Evolutionary conservation across 2,888 invertebrate species (phyloP).

Genomic region (Octodonta nipae): DNA sequence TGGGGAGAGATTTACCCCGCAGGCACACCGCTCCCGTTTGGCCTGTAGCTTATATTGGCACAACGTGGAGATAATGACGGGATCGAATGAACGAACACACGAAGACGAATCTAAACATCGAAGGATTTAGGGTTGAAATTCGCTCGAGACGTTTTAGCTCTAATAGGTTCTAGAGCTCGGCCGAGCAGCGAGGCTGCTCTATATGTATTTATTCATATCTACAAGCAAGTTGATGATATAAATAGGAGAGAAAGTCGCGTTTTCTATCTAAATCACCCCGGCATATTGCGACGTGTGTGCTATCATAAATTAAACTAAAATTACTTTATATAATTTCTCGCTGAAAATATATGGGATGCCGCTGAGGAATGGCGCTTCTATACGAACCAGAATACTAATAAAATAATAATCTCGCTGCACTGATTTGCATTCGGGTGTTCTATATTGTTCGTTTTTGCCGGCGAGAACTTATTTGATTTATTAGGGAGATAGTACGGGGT

Average conservation of each 20-base stretch:
- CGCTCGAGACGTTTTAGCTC: neutral
- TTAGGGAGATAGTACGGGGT: no score
- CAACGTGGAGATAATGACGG: neutral
- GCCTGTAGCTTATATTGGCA: slow-evolving; percentile 15
- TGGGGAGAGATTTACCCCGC: slow-evolving; percentile 15
- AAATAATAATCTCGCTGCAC: neutral
- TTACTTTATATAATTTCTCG: slow-evolving; percentile 21
- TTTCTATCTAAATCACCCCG: slow-evolving; percentile 34
- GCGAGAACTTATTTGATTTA: neutral
- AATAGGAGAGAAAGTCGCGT: slow-evolving; percentile 32
- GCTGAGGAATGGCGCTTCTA: neutral
- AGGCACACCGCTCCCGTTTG: slow-evolving; percentile 11
- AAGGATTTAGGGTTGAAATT: no score
- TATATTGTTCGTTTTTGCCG: neutral
- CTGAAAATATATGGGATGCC: neutral
- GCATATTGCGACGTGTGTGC: slow-evolving; percentile 32
- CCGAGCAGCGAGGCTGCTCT: slow-evolving; percentile 18
- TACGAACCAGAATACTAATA: neutral
- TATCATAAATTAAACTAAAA: slow-evolving; percentile 31
- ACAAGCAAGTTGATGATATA: slow-evolving; percentile 34
- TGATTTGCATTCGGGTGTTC: neutral
- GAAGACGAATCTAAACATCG: no score
- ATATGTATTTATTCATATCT: slow-evolving; percentile 34
- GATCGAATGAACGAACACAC: no score
- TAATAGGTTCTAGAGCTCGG: neutral